phyloP scores from a whole-genome alignment of 2,797 vertebrate genomes.

The Petrocephalus sullivani region DNA sequence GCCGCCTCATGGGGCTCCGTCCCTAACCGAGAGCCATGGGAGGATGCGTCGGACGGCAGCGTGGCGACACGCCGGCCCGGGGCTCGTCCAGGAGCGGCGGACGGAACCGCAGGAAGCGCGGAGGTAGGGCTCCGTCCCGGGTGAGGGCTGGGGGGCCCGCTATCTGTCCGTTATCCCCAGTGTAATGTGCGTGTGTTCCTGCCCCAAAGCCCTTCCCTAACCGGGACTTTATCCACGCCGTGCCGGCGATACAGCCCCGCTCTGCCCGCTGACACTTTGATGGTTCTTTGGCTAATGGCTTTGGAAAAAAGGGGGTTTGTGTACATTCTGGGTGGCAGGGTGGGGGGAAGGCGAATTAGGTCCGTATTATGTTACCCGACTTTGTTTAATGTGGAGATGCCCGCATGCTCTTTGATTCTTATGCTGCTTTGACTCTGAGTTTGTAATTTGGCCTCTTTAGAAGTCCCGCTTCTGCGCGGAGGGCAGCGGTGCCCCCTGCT shows the following conservation, averaged over 20 bases:
- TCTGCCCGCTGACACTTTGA: neutral
- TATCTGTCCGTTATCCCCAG: neutral
- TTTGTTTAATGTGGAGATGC: neutral
- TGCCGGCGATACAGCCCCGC: neutral
- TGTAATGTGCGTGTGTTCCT: neutral
- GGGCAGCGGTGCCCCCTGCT: neutral
- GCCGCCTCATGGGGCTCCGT: constrained; percentile 51
- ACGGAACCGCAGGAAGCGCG: constrained; percentile 61
- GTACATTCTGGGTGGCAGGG: neutral
- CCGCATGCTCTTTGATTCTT: neutral
- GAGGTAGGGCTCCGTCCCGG: constrained; percentile 66
- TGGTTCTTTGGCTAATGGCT: neutral
- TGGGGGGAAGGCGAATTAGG: neutral
- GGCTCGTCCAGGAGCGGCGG: constrained; percentile 64
- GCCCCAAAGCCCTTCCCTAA: neutral
- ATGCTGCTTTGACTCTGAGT: neutral
- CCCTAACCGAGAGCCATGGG: constrained; percentile 70
- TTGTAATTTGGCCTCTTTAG: neutral
- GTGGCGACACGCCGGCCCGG: constrained; percentile 69
- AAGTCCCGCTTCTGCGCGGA: neutral
- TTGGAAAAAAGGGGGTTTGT: neutral
- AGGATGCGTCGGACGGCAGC: constrained; percentile 91
- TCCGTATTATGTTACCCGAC: neutral
- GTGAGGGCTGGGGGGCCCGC: neutral
- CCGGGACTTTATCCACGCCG: neutral